phyloP scores from a whole-genome alignment of 2,888 invertebrate species.

The Lottia gigantea region DNA sequence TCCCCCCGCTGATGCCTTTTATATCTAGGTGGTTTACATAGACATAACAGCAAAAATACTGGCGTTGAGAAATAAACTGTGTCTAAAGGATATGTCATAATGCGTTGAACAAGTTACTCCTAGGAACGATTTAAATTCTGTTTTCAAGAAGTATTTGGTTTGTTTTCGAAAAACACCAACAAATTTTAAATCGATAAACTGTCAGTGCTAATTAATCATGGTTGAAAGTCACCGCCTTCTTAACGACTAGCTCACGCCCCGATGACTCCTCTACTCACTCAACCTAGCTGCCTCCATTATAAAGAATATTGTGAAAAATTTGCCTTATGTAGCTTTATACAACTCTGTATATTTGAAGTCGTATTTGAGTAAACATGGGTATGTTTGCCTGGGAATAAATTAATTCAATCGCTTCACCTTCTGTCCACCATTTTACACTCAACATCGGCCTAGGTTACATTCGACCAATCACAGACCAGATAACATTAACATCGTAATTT shows the following conservation, averaged over 20 bases:
- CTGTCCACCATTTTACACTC: background rate
- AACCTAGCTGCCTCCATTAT: background rate
- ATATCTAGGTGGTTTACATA: too few species aligned
- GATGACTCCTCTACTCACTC: slow-evolving; percentile 9
- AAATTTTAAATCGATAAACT: background rate
- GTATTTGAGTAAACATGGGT: slow-evolving; percentile 1
- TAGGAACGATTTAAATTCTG: too few species aligned
- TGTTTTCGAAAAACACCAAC: background rate
- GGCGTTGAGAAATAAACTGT: too few species aligned
- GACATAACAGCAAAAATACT: too few species aligned
- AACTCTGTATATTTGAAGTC: slow-evolving; percentile 7
- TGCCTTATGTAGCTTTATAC: slow-evolving; percentile 10
- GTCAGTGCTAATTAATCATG: slow-evolving; percentile 4
- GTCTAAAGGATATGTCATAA: too few species aligned
- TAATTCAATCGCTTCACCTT: background rate
- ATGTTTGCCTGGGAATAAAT: slow-evolving; percentile 7
- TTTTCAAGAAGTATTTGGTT: too few species aligned
- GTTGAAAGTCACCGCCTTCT: background rate
- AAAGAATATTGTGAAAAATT: slow-evolving; percentile 6
- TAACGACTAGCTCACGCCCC: slow-evolving; percentile 4
- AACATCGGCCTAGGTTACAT: background rate
- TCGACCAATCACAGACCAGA: slow-evolving; percentile 22
- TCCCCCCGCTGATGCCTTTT: slow-evolving; percentile 4
- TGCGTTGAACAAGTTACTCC: too few species aligned
- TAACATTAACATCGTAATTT: slow-evolving; percentile 39